These are phyloP conservation scores for Tolypeutes matacus DNA, from an alignment of 2,797 vertebrate genomes.

Conservation along the genomic window DNA sequence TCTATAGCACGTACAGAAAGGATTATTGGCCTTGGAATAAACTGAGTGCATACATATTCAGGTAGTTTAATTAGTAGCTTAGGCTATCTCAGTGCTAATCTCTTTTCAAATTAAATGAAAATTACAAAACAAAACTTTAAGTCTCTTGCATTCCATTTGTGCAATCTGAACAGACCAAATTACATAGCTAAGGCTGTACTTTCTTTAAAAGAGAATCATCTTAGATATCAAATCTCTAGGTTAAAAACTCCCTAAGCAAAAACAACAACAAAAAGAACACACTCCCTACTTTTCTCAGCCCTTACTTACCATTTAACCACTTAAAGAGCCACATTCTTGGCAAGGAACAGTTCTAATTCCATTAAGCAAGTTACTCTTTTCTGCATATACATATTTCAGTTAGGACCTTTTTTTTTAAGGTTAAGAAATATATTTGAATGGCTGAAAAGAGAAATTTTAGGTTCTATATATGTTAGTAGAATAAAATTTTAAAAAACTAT, in stretches of 20 bases:
- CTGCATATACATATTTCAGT: constrained; percentile 29
- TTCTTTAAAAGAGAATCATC: constrained; percentile 15
- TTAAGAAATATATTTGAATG: constrained; percentile 42
- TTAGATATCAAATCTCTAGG: constrained; percentile 8
- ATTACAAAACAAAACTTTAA: constrained; percentile 26
- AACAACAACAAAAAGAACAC: background rate
- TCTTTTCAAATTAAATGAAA: constrained; percentile 33
- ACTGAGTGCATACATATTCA: background rate
- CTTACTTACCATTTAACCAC: background rate
- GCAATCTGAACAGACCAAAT: constrained; percentile 15
- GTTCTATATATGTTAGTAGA: too few species aligned
- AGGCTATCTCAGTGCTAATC: background rate
- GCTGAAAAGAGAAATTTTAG: too few species aligned
- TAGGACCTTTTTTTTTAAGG: constrained; percentile 52
- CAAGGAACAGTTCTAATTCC: constrained; percentile 43
- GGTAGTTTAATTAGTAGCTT: background rate
- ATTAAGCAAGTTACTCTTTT: constrained; percentile 54
- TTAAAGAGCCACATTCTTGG: background rate
- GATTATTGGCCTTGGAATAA: background rate
- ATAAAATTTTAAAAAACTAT: too few species aligned
- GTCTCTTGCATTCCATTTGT: background rate
- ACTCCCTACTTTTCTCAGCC: constrained; percentile 18
- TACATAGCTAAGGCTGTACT: background rate
- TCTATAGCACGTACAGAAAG: background rate
- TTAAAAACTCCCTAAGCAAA: background rate